These are phyloP conservation scores for Parasteatoda lunata DNA, from an alignment of 2,888 invertebrate species.

Conservation along the genomic window DNA sequence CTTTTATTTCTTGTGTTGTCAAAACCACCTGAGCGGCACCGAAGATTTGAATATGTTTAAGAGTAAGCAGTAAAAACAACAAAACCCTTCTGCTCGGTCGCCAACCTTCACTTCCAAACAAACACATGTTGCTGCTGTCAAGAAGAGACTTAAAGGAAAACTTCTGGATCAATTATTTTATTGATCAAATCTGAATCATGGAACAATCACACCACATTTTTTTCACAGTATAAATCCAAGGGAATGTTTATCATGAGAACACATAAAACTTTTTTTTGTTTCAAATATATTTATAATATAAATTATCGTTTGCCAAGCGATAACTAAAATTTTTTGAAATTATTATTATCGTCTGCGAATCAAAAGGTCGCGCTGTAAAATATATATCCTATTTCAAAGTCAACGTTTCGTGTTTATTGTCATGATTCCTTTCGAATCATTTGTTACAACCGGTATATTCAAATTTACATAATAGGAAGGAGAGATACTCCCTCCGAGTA, in stretches of 20 bases:
- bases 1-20: not conserved
- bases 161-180: not conserved
- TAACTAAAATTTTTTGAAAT: too few species aligned
- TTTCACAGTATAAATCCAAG: not conserved
- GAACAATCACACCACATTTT: not conserved
- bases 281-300: too few species aligned
- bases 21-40: not conserved
- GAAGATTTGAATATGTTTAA: not conserved
- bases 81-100: not conserved
- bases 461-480: not conserved
- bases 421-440: not conserved
- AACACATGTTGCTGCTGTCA: slow-evolving; percentile 5
- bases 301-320: too few species aligned
- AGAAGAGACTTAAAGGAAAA: not conserved
- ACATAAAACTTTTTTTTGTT: too few species aligned
- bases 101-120: not conserved
- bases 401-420: not conserved
- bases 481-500: not conserved
- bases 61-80: not conserved
- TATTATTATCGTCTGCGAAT: too few species aligned
- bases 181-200: not conserved
- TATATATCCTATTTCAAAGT: not conserved
- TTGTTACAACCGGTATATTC: not conserved
- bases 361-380: not conserved
- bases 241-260: too few species aligned